Conservation (phyloP, 2,888 invertebrate genomes). For the Plutella xylostella region DNA sequence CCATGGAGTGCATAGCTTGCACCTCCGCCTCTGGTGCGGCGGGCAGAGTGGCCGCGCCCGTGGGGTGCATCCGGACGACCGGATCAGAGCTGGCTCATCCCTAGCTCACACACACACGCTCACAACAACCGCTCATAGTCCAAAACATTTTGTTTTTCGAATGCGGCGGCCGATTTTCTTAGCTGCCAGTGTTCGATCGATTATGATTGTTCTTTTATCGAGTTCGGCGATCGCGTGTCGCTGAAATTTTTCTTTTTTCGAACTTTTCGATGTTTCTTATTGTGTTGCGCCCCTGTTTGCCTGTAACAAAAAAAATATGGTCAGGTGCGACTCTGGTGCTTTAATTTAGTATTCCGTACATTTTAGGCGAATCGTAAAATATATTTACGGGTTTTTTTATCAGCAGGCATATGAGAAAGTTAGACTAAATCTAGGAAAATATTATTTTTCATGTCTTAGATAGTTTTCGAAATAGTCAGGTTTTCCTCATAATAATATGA, state of each 20-base stretch:
- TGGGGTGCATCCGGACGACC: slow-evolving; percentile 77
- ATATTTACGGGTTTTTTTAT: too few species aligned
- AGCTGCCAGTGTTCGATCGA: slow-evolving; percentile 11
- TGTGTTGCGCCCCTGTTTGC: slow-evolving; percentile 38
- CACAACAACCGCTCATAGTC: slow-evolving; percentile 49
- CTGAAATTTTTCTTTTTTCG: slow-evolving; percentile 27
- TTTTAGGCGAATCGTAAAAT: too few species aligned
- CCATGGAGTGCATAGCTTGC: slow-evolving; percentile 95
- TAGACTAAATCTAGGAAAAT: not conserved
- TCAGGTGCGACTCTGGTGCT: not conserved
- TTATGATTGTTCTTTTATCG: slow-evolving; percentile 40
- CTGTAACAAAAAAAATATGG: slow-evolving; percentile 53
- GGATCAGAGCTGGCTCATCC: too few species aligned
- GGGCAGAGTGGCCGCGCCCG: slow-evolving; percentile 78
- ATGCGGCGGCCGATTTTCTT: not conserved
- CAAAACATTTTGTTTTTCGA: slow-evolving; percentile 8
- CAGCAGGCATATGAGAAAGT: too few species aligned
- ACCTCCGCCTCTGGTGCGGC: slow-evolving; percentile 90
- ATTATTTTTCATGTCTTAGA: not conserved
- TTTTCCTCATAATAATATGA: not conserved
- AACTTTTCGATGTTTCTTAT: slow-evolving; percentile 35
- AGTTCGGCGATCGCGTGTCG: slow-evolving; percentile 29
- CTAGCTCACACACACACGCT: too few species aligned
- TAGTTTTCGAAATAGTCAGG: not conserved
- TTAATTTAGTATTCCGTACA: not conserved